Evolutionary conservation across 2,797 vertebrate species (phyloP).

Genomic region (Sphenodon punctatus): DNA sequence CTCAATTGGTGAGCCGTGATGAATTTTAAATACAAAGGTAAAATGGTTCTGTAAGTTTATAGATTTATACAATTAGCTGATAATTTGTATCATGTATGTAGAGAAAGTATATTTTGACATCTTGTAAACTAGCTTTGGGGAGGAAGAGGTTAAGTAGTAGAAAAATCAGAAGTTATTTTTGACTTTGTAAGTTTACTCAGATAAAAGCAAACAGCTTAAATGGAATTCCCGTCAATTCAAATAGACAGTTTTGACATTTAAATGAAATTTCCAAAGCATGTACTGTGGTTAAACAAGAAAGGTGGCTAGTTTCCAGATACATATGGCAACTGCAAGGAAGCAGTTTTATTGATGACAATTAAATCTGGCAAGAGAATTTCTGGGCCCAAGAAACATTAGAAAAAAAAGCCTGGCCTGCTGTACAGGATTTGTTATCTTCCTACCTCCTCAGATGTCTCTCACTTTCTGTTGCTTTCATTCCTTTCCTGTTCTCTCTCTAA

Average conservation of each 20-base stretch:
- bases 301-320: slow-evolving; percentile 53
- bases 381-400: not conserved
- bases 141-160: slow-evolving; percentile 47
- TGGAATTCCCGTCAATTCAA: slow-evolving; percentile 40
- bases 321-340: slow-evolving; percentile 44
- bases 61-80: too few species aligned
- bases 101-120: not conserved
- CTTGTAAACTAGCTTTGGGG: slow-evolving; percentile 13
- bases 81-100: slow-evolving; percentile 5
- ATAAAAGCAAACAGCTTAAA: slow-evolving; percentile 44
- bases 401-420: not conserved
- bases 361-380: slow-evolving; percentile 44
- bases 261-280: slow-evolving; percentile 50
- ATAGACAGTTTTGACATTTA: slow-evolving; percentile 52
- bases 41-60: too few species aligned
- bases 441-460: not conserved
- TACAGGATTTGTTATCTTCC: not conserved
- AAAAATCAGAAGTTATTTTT: slow-evolving; percentile 36
- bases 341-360: slow-evolving; percentile 51
- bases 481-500: not conserved
- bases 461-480: not conserved
- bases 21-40: not conserved
- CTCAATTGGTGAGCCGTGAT: not conserved
- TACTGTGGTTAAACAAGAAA: slow-evolving; percentile 44
- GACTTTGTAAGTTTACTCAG: slow-evolving; percentile 41